Evolutionary conservation across 2,113 vertebrate genomes (phyloP).

Genomic region (Platysternon megacephalum): DNA sequence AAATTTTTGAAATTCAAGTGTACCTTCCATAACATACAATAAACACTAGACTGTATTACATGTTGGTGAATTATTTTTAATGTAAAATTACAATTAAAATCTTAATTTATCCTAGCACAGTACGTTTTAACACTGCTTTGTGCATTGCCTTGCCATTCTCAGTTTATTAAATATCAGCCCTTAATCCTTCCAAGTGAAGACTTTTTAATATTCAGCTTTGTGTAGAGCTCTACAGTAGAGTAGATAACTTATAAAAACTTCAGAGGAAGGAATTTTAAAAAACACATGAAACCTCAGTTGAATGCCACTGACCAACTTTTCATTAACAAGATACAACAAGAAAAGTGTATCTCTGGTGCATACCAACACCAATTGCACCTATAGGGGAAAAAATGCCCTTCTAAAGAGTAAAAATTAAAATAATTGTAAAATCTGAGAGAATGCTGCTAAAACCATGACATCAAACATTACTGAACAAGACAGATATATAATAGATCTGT

Average conservation of each 20-base stretch:
- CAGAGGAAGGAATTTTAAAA: constrained; percentile 41
- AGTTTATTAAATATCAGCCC: constrained; percentile 58
- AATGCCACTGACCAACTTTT: constrained; percentile 36
- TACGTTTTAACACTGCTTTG: constrained; percentile 53
- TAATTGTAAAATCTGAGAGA: not conserved
- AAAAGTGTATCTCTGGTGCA: not conserved
- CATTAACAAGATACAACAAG: not conserved
- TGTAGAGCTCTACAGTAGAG: not conserved
- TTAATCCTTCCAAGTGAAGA: constrained; percentile 51
- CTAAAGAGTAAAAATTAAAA: constrained; percentile 29
- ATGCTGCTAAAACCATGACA: not conserved
- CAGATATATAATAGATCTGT: not conserved
- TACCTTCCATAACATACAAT: constrained; percentile 94
- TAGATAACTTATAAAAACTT: constrained; percentile 27
- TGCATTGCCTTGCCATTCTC: constrained; percentile 55
- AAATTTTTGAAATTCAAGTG: constrained; percentile 92
- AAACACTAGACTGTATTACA: constrained; percentile 88
- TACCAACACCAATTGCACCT: not conserved
- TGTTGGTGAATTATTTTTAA: constrained; percentile 73
- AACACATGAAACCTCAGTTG: constrained; percentile 28
- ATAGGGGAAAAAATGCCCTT: not conserved
- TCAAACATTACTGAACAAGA: not conserved
- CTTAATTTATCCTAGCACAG: constrained; percentile 33
- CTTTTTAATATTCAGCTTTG: constrained; percentile 47
- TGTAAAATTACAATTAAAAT: constrained; percentile 42